Evolutionary conservation across 92 coral and sea anemone genomes (phyloP), one percentile per base, ranked within the genome.

Genomic region (Meandrina meandrites): DNA sequence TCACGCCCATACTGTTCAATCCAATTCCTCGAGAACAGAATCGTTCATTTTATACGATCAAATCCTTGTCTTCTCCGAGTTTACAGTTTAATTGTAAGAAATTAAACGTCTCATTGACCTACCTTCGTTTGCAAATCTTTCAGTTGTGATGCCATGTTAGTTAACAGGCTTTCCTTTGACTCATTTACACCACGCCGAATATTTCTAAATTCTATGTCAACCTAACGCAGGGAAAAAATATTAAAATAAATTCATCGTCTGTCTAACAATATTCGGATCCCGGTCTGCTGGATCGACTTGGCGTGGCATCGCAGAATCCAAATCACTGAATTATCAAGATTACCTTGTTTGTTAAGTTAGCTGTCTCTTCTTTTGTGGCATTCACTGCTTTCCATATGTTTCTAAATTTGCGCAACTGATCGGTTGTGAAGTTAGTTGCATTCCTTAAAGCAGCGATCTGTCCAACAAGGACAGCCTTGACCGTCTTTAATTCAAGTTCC

Each of bases 271-370:
- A 76, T n/a, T n/a, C n/a, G n/a, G n/a, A n/a, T 13, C 16, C 27
- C 6, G 6, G 45, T 40, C 45, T 6, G 45, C 45, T 40, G 2
- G 45, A 40, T 2, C 45, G 45, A 2, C 45, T 40, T 6, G 2
- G 2, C 2, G 45, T 2, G 45, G 45, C 45, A 2, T 40, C 3
- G 3, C 45, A 40, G 45, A 40, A 40, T 40, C 45, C 45, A 40
- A 2, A 40, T 40, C 45, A 6, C 6, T 40, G 45, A 6, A 6
- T 4, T 15, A 35, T 70, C 8, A 3, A 5, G 45, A 3, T 1
- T 74, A 84, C 87, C 87, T 73, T 56, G 18, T n/a, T 60, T 27
- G 87, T 72, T 13, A 84, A 73, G 35, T 84, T 53, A 34, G 70
- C 64, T 22, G 56, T 74, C 37, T 54, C 36, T 74, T 40, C 58